These are phyloP conservation scores for Hirtodrosophila duncani DNA, from an alignment of 2,888 invertebrate genomes.

Conservation along the genomic window DNA sequence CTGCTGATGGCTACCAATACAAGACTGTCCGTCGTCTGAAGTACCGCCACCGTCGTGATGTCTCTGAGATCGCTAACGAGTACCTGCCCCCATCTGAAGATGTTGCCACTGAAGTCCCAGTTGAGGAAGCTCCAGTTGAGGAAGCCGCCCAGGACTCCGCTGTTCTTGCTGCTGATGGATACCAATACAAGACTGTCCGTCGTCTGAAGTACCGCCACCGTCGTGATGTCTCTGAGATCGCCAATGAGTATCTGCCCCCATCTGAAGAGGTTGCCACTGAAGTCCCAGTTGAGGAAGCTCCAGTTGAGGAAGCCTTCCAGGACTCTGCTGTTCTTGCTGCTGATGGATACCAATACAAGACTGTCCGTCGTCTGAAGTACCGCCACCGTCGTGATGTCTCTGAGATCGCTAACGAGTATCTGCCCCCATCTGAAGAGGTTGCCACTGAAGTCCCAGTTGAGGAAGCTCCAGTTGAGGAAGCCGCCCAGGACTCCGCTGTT, in stretches of 20 bases:
- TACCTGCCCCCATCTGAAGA: slow-evolving; percentile 52
- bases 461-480: slow-evolving; percentile 16
- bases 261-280: slow-evolving; percentile 14
- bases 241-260: slow-evolving; percentile 38
- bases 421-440: slow-evolving; percentile 37
- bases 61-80: slow-evolving; percentile 42
- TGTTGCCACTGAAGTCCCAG: slow-evolving; percentile 16
- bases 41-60: slow-evolving; percentile 53
- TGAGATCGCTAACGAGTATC: slow-evolving; percentile 45
- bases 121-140: slow-evolving; percentile 1
- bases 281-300: background rate
- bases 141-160: slow-evolving; percentile 35
- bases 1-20: slow-evolving; percentile 44
- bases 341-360: slow-evolving; percentile 57
- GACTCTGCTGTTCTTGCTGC: slow-evolving; percentile 40
- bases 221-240: slow-evolving; percentile 50
- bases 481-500: slow-evolving; percentile 36
- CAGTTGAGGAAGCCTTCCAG: slow-evolving; percentile 18
- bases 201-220: slow-evolving; percentile 54
- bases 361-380: slow-evolving; percentile 50
- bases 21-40: slow-evolving; percentile 49
- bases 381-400: slow-evolving; percentile 56
- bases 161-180: slow-evolving; percentile 40
- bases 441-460: slow-evolving; percentile 28
- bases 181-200: slow-evolving; percentile 57